Conservation (phyloP, 2,113 vertebrate genomes). For the Cyanoderma ruficeps region DNA sequence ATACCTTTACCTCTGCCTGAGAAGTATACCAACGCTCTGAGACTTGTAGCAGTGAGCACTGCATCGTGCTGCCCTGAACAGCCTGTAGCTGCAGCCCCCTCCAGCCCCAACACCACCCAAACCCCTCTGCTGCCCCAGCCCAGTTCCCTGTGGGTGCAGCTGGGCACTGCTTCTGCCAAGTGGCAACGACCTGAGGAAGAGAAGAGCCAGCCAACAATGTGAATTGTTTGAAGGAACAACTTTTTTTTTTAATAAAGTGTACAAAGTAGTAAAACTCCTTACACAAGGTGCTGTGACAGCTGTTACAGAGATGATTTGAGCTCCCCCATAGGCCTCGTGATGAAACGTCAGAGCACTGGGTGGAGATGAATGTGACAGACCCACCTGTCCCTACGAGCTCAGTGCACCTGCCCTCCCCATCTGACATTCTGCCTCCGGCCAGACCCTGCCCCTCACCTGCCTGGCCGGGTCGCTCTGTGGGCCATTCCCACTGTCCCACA, state of each 20-base stretch:
- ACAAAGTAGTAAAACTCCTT: conserved; percentile 68
- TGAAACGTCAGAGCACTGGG: background rate
- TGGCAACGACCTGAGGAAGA: background rate
- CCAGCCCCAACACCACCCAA: background rate
- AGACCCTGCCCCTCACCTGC: background rate
- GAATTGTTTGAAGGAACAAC: conserved; percentile 15
- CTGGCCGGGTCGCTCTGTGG: background rate
- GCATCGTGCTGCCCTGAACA: fast-evolving
- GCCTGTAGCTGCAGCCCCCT: background rate
- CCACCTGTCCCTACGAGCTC: conserved; percentile 12
- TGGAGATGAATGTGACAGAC: conserved; percentile 47
- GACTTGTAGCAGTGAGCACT: fast-evolving
- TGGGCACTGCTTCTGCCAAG: background rate
- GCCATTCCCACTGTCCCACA: conserved; percentile 34
- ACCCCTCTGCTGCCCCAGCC: background rate
- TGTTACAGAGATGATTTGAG: conserved; percentile 22
- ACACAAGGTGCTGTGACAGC: conserved; percentile 44
- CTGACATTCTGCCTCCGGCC: background rate
- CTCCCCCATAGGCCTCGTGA: background rate
- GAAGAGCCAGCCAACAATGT: background rate
- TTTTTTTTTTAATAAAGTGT: conserved; percentile 69
- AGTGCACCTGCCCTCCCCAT: background rate
- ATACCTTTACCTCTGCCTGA: background rate
- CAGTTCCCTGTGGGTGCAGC: fast-evolving
- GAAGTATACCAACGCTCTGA: background rate